Conservation (phyloP, 2,113 vertebrate genomes). For the Melanostigma gelatinosum region DNA sequence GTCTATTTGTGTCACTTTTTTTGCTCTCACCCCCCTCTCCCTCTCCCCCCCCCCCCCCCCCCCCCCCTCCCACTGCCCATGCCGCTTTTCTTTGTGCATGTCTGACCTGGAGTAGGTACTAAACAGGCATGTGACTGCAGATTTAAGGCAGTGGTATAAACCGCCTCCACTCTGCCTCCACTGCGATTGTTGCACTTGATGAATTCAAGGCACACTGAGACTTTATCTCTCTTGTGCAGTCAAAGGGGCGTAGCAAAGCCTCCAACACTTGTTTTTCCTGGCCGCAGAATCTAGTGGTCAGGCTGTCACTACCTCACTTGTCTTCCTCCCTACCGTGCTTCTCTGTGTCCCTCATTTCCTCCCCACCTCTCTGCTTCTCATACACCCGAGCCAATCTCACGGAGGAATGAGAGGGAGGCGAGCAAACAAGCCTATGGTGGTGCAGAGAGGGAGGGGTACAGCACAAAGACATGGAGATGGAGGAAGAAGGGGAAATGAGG, state of each 20-base stretch:
- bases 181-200: slow-evolving; percentile 8
- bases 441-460: slow-evolving; percentile 44
- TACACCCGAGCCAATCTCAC: slow-evolving; percentile 29
- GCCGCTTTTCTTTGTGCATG: neutral
- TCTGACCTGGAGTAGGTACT: slow-evolving; percentile 10
- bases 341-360: slow-evolving; percentile 17
- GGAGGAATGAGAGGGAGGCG: slow-evolving; percentile 55
- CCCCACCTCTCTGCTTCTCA: slow-evolving; percentile 20
- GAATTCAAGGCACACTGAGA: slow-evolving; percentile 11
- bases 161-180: slow-evolving; percentile 14
- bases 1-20: neutral
- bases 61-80: slow-evolving; percentile 5
- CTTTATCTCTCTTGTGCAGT: neutral
- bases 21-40: neutral
- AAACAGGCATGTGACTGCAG: slow-evolving; percentile 48
- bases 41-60: slow-evolving; percentile 9
- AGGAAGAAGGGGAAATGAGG: slow-evolving; percentile 39
- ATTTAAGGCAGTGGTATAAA: slow-evolving; percentile 29
- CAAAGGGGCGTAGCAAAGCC: neutral
- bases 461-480: slow-evolving; percentile 32
- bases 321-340: slow-evolving; percentile 6
- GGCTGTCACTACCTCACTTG: slow-evolving; percentile 20
- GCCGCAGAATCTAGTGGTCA: slow-evolving; percentile 21
- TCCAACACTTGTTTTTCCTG: slow-evolving; percentile 29
- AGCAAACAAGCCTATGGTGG: slow-evolving; percentile 52